Percentiles rank a stretch among this genome's conserved stretches.
These are phyloP conservation scores for Selene dorsalis DNA, from an alignment of 2,797 vertebrate genomes.

Conservation along the genomic window DNA sequence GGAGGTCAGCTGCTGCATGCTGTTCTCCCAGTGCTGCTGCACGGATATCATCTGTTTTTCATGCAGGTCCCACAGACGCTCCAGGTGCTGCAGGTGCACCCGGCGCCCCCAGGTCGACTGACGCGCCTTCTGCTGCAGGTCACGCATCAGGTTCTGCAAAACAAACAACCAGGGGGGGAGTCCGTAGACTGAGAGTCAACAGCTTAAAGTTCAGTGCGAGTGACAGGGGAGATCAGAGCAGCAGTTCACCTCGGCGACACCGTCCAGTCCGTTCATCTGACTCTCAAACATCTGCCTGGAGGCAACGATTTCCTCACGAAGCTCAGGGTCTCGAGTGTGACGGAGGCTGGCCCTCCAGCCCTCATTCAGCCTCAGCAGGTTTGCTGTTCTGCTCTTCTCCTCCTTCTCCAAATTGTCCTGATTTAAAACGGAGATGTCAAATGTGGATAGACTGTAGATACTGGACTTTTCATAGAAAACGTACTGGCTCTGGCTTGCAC, in stretches of 20 bases:
- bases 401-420: slow-evolving; percentile 77
- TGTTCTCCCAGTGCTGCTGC: slow-evolving; percentile 51
- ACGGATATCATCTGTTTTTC: background rate
- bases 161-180: background rate
- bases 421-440: background rate
- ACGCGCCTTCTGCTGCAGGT: slow-evolving; percentile 56
- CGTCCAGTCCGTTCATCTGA: slow-evolving; percentile 52
- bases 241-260: slow-evolving; percentile 46
- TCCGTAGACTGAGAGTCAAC: fast-evolving
- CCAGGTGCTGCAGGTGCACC: slow-evolving; percentile 55
- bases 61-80: slow-evolving; percentile 45
- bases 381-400: slow-evolving; percentile 45
- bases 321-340: slow-evolving; percentile 15
- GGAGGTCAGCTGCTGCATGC: slow-evolving; percentile 36
- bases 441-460: no score
- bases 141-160: slow-evolving; percentile 35
- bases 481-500: no score
- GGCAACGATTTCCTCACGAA: background rate
- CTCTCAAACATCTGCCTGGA: slow-evolving; percentile 51
- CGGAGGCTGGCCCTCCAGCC: slow-evolving; percentile 60
- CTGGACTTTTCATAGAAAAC: no score
- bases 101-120: slow-evolving; percentile 41
- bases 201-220: fast-evolving
- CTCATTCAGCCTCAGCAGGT: slow-evolving; percentile 60
- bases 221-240: fast-evolving